Base-by-base conservation (phyloP, 2,113 vertebrate genomes). In the Neogobius melanostomus region DNA sequence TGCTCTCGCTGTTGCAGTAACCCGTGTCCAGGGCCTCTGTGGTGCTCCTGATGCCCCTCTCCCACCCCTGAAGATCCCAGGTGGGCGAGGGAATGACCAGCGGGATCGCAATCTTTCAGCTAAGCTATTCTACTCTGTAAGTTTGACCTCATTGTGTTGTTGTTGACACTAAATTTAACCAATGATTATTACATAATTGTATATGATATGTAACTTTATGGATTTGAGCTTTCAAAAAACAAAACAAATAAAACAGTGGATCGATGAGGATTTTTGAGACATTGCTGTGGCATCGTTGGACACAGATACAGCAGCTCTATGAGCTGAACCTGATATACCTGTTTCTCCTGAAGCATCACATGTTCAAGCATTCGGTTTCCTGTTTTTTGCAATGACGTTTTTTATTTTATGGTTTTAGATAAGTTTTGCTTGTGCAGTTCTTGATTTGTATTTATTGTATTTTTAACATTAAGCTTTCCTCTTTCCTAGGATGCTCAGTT, bases 61-160 rank as follows among this genome's bases (percentile, higher is more conserved):
- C 98, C 98, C 98, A 99, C 97, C 96, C 94, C 95, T 97, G 95
- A 99, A 97, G 98, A 99, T 99, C 98, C 98, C 97, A 97, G 98
- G 97, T 99, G 98, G 98, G 97, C 97, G 98, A 98, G 98, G 98
- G 96, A 95, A 98, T 94, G 95, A 96, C 93, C 95, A 97, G 92
- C 93, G 98, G 98, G 98, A 99, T 99, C 97, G 94, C 95, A 97
- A 93, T 98, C 97, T 97, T 97, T 95, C 97, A 95, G 97, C 97
- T 92, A 96, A 95, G 81, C 91, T 96, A 92, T 95, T 97, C 90
- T 96, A 97, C 89, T 96, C 96, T 76, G 97, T 99, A 83, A 95
- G 97, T 97, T 11, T n/a, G 48, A n/a, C 11, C 7, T 17, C 8
- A 44, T 70, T 11, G 17, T 51, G 21, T 44, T 61, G 44, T 14